Evolutionary conservation across 2,113 vertebrate species (phyloP).

Genomic region (Stigmatopora argus): DNA sequence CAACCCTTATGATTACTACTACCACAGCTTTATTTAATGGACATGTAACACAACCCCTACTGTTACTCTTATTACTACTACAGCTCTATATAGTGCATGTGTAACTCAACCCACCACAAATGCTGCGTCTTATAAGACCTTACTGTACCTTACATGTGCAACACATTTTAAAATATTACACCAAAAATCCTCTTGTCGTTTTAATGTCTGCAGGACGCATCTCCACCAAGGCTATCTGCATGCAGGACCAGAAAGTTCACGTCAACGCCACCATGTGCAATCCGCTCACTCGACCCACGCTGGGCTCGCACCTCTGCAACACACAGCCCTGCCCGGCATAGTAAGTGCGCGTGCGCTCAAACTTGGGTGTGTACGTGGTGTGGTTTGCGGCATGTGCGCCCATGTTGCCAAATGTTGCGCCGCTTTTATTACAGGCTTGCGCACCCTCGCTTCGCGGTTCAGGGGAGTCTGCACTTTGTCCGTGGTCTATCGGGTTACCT

Average conservation of each 20-base stretch:
- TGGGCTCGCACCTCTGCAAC: constrained; percentile 84
- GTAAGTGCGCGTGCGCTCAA: constrained; percentile 72
- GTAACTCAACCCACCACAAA: too few species aligned
- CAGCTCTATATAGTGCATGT: too few species aligned
- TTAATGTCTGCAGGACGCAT: constrained; percentile 75
- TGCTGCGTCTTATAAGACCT: too few species aligned
- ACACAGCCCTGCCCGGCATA: constrained; percentile 86
- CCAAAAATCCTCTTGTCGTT: background rate
- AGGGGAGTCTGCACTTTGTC: constrained; percentile 30
- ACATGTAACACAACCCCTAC: too few species aligned
- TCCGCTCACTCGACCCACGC: constrained; percentile 70
- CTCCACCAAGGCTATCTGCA: constrained; percentile 83
- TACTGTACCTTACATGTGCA: too few species aligned
- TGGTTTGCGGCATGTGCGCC: constrained; percentile 28
- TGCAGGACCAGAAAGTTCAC: constrained; percentile 80
- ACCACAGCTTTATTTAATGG: too few species aligned
- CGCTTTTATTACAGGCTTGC: constrained; percentile 35
- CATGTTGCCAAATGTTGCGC: constrained; percentile 49
- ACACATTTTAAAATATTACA: too few species aligned
- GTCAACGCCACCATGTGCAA: constrained; percentile 86
- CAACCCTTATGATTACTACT: too few species aligned
- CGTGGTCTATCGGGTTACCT: constrained; percentile 43
- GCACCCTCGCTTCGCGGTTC: constrained; percentile 14
- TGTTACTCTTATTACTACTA: too few species aligned
- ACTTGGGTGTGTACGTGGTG: constrained; percentile 18